These are phyloP conservation scores for Trypoxylus dichotomus DNA, from an alignment of 1,140 invertebrate species.

Conservation along the genomic window DNA sequence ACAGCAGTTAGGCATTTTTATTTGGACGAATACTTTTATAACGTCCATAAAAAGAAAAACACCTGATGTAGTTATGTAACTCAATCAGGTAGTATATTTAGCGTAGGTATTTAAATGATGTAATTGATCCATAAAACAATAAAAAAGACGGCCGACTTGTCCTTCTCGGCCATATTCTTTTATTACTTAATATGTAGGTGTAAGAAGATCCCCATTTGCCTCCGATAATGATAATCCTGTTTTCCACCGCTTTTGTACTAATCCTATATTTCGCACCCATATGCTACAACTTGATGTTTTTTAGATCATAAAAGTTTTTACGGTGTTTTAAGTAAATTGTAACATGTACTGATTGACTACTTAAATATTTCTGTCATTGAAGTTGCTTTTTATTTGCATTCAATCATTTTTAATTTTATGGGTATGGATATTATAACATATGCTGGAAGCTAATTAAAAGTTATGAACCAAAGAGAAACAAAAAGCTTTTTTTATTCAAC, in stretches of 20 bases:
- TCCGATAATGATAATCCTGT: conserved; percentile 9
- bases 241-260: not conserved
- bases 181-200: conserved; percentile 30
- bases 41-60: conserved; percentile 22
- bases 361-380: too few species aligned
- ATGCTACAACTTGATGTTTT: conserved; percentile 14
- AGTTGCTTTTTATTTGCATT: too few species aligned
- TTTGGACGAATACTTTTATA: conserved; percentile 25
- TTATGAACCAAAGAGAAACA: too few species aligned
- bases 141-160: conserved; percentile 25
- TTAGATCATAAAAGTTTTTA: not conserved
- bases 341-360: not conserved
- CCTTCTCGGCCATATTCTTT: conserved; percentile 8
- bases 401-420: too few species aligned
- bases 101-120: conserved; percentile 30
- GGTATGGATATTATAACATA: too few species aligned
- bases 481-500: too few species aligned
- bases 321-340: not conserved
- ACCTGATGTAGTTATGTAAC: conserved; percentile 25
- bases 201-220: conserved; percentile 25
- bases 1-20: conserved; percentile 24
- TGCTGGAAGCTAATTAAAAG: too few species aligned
- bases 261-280: conserved; percentile 11
- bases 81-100: conserved; percentile 27
- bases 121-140: conserved; percentile 30